Evolutionary conservation across 2,888 invertebrate species (phyloP).

Genomic region (Cephus rjabovi): DNA sequence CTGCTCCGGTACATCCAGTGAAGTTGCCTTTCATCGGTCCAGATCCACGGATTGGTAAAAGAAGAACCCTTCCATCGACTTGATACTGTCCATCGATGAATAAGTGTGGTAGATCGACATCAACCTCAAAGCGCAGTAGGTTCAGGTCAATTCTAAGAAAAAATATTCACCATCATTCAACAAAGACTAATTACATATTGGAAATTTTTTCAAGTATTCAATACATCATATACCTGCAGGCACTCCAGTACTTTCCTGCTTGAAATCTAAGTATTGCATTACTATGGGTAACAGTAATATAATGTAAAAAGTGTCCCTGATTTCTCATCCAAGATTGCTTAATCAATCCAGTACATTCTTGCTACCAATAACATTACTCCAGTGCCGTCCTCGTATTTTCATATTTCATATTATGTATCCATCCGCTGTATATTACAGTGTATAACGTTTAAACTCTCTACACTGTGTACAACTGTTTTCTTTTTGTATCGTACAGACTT

Average conservation of each 20-base stretch:
- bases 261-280: background rate
- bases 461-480: constrained; percentile 13
- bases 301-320: background rate
- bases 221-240: background rate
- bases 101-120: constrained; percentile 70
- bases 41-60: constrained; percentile 71
- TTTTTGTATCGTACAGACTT: background rate
- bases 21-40: constrained; percentile 73
- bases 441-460: background rate
- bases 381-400: constrained; percentile 9
- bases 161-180: background rate
- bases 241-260: background rate
- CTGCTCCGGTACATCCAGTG: constrained; percentile 70
- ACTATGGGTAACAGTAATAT: background rate
- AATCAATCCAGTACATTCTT: background rate
- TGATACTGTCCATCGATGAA: constrained; percentile 72
- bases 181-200: background rate
- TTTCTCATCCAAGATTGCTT: background rate
- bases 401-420: constrained; percentile 7
- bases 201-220: background rate
- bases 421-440: background rate
- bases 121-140: constrained; percentile 67
- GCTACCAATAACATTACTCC: constrained; percentile 7
- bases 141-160: constrained; percentile 68
- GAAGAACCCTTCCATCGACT: constrained; percentile 70